These are phyloP conservation scores for Mercenaria mercenaria DNA, from an alignment of 1,140 invertebrate genomes.

Conservation along the genomic window DNA sequence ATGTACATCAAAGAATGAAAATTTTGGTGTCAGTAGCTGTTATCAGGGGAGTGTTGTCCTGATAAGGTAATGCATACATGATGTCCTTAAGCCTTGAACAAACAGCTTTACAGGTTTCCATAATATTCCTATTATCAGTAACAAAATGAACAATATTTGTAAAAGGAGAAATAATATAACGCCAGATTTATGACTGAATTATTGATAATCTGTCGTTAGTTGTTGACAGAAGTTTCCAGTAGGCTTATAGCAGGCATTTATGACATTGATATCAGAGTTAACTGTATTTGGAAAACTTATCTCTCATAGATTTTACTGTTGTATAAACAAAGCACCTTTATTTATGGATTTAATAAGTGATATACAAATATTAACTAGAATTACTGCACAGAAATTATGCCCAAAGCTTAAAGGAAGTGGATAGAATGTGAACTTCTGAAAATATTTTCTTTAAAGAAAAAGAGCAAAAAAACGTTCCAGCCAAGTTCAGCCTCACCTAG, in stretches of 20 bases:
- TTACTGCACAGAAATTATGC: no score
- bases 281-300: conserved; percentile 6
- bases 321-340: background rate
- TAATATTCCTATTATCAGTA: background rate
- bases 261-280: background rate
- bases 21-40: no score
- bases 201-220: conserved; percentile 24
- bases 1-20: no score
- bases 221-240: background rate
- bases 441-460: no score
- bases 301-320: background rate
- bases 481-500: no score
- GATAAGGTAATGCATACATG: background rate
- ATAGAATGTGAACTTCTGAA: no score
- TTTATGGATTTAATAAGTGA: background rate
- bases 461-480: no score
- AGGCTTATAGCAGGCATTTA: background rate
- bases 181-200: background rate
- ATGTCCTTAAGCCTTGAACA: background rate
- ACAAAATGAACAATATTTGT: conserved; percentile 18
- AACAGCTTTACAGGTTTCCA: conserved; percentile 1
- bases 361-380: no score
- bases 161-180: background rate
- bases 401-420: no score
- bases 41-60: background rate